A percentile compares a stretch with the other conserved stretches of the same genome.
These are phyloP conservation scores for Sesia apiformis DNA, from an alignment of 2,888 invertebrate species.

Conservation along the genomic window DNA sequence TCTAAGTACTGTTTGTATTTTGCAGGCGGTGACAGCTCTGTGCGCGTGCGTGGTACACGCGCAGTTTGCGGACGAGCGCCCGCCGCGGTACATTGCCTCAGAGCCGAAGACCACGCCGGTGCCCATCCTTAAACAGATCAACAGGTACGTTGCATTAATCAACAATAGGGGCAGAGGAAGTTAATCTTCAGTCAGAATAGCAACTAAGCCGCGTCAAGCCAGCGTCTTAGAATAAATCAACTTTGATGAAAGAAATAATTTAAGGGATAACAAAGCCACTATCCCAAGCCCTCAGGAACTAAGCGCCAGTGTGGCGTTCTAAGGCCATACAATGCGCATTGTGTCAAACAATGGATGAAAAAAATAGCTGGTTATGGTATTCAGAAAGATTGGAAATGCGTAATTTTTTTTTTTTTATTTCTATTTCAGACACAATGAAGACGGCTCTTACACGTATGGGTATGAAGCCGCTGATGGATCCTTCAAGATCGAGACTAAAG, in stretches of 20 bases:
- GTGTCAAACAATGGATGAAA: too few relatives aligned
- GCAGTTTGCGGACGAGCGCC: conserved; percentile 60
- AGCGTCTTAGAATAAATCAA: too few relatives aligned
- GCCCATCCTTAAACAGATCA: conserved; percentile 90
- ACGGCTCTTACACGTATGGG: conserved; percentile 92
- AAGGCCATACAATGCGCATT: too few relatives aligned
- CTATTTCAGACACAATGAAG: conserved; percentile 84
- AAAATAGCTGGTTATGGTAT: too few relatives aligned
- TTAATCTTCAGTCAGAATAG: too few relatives aligned
- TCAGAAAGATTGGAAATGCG: background rate
- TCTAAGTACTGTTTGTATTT: background rate
- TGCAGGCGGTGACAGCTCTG: conserved; percentile 24
- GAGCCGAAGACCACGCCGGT: conserved; percentile 78
- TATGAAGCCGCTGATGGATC: conserved; percentile 92
- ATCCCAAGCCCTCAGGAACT: too few relatives aligned
- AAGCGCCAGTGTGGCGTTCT: too few relatives aligned
- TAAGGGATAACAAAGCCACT: too few relatives aligned
- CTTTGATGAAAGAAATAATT: too few relatives aligned
- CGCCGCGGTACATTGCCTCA: conserved; percentile 60
- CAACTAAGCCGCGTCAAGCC: too few relatives aligned
- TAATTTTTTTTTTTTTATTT: background rate
- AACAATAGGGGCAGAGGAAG: too few relatives aligned
- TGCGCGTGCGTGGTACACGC: conserved; percentile 39
- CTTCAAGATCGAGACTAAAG: conserved; percentile 92
- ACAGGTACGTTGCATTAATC: conserved; percentile 68